Percentiles rank a stretch among this genome's conserved stretches.
Conservation (phyloP, 1,140 invertebrate genomes). For the Temnothorax nylanderi region DNA sequence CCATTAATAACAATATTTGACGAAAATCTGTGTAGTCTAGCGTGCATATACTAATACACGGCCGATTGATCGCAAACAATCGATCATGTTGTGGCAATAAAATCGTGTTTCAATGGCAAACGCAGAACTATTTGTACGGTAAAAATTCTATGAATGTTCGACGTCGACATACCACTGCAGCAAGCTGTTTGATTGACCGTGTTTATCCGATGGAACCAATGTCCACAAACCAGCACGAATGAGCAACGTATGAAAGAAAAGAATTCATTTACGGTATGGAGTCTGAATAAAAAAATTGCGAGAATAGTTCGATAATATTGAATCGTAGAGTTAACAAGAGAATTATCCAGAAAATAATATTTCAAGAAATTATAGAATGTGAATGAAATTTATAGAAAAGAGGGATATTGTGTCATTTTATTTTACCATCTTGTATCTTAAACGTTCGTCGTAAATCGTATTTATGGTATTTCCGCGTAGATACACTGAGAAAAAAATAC, state of each 20-base stretch:
- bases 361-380: background rate
- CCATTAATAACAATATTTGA: slow-evolving; percentile 9
- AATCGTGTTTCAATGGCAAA: slow-evolving; percentile 2
- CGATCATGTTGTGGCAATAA: background rate
- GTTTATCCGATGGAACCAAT: slow-evolving; percentile 32
- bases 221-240: background rate
- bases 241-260: background rate
- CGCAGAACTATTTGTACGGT: slow-evolving; percentile 12
- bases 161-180: background rate
- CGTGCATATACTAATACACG: background rate
- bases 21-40: background rate
- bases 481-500: too few relatives aligned
- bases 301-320: background rate
- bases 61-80: slow-evolving; percentile 38
- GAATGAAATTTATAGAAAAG: too few relatives aligned
- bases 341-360: background rate
- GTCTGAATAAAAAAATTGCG: background rate
- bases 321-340: background rate
- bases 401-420: background rate
- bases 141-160: slow-evolving; percentile 35
- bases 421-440: background rate
- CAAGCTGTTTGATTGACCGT: slow-evolving; percentile 32
- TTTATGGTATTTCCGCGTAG: background rate
- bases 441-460: background rate
- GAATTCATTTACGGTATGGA: background rate